Percentiles rank a stretch among this genome's conserved stretches.
Evolutionary conservation across 2,113 vertebrate species (phyloP).

Genomic region (Rhinoptilus africanus): DNA sequence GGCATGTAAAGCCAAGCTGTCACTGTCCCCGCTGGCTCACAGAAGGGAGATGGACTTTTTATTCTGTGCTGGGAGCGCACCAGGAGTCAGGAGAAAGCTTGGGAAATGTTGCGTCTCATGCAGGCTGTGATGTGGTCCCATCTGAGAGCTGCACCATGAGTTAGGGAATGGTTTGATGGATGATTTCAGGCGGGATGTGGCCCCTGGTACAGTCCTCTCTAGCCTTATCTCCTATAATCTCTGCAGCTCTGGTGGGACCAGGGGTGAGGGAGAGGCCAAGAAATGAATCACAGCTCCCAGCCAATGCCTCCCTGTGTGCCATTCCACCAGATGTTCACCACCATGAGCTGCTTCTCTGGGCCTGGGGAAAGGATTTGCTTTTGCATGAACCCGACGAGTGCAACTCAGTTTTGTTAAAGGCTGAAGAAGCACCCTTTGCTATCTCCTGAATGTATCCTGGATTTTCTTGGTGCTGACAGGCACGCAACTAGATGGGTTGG

Average conservation of each 20-base stretch:
- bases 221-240: not conserved
- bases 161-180: too few relatives aligned
- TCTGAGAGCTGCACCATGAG: rapidly evolving
- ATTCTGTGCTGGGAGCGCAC: not conserved
- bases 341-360: not conserved
- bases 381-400: not conserved
- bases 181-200: not conserved
- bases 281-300: not conserved
- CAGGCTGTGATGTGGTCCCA: not conserved
- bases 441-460: not conserved
- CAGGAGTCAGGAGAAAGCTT: not conserved
- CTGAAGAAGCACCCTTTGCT: not conserved
- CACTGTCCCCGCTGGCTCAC: not conserved
- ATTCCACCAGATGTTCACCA: not conserved
- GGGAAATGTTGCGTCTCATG: rapidly evolving
- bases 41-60: not conserved
- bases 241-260: not conserved
- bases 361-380: not conserved
- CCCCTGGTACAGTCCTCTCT: not conserved
- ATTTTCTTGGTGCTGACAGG: not conserved
- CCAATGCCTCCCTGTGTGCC: not conserved
- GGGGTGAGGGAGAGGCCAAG: not conserved
- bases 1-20: not conserved
- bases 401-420: not conserved
- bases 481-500: not conserved